These are phyloP conservation scores for Tychaedon coryphoeus DNA, from an alignment of 2,113 vertebrate species.

Conservation along the genomic window DNA sequence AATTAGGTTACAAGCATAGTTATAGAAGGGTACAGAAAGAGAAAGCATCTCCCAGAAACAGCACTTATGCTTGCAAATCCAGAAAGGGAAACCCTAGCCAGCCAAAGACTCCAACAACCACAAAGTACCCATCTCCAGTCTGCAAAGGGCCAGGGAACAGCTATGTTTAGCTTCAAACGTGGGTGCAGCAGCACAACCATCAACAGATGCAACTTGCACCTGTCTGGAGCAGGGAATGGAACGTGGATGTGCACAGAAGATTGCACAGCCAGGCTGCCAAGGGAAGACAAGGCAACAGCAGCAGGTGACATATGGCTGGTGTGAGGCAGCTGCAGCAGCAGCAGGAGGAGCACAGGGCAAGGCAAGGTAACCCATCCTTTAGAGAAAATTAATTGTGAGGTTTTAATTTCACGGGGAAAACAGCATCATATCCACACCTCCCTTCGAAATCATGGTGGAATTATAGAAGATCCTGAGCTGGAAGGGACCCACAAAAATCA, in stretches of 20 bases:
- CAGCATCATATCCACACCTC: neutral
- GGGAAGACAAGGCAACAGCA: neutral
- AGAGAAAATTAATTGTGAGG: neutral
- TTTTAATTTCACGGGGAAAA: neutral
- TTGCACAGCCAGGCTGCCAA: neutral
- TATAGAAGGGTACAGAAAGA: neutral
- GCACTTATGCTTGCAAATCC: neutral
- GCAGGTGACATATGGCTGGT: neutral
- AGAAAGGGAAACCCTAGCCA: neutral
- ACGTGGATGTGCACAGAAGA: neutral
- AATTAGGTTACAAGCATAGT: neutral
- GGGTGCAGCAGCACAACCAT: constrained; percentile 7
- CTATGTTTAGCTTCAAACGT: constrained; percentile 49
- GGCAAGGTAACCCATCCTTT: neutral
- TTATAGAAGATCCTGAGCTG: neutral
- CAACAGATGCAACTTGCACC: constrained; percentile 25
- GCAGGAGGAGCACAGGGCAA: neutral
- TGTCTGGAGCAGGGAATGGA: neutral
- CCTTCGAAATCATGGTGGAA: neutral
- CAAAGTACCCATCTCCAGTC: neutral
- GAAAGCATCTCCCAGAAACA: neutral
- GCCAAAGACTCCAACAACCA: neutral
- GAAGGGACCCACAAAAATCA: neutral
- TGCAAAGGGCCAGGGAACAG: neutral
- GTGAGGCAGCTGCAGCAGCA: neutral